phyloP scores from a whole-genome alignment of 92 coral and sea anemone species.

The Palythoa grandis region DNA sequence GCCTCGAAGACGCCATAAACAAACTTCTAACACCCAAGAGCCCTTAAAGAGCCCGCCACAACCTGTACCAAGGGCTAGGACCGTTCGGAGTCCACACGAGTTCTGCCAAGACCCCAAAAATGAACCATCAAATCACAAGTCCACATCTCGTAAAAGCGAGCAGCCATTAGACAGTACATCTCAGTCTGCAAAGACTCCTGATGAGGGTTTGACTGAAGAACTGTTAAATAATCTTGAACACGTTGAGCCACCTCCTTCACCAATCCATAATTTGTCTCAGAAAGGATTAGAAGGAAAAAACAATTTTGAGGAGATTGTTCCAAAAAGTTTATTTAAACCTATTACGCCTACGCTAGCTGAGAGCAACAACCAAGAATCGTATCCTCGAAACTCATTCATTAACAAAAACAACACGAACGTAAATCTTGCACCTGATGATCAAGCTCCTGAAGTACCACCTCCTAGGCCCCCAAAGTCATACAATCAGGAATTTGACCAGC shows the following conservation, averaged over 20 bases:
- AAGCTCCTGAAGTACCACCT: not conserved
- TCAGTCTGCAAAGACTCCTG: not conserved
- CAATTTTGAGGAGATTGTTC: not conserved
- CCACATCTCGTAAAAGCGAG: not conserved
- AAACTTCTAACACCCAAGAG: not conserved
- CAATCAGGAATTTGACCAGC: not conserved
- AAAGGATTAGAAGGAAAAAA: not conserved
- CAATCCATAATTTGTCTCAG: not conserved
- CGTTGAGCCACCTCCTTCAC: not conserved
- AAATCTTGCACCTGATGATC: not conserved
- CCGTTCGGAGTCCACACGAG: not conserved
- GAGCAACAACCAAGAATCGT: not conserved
- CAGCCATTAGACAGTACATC: not conserved
- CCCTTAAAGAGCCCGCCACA: not conserved
- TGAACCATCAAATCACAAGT: not conserved
- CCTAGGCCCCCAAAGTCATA: not conserved
- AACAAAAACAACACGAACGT: not conserved
- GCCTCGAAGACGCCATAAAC: not conserved
- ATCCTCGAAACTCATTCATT: not conserved
- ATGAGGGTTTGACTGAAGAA: not conserved
- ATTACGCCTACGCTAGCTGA: not conserved
- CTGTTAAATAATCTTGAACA: not conserved
- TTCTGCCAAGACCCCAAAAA: too few relatives aligned
- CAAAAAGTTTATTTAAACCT: not conserved
- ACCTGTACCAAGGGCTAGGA: conserved; percentile 3